A percentile compares a stretch with the other conserved stretches of the same genome.
Evolutionary conservation across 2,888 invertebrate species (phyloP).

Genomic region (Fragum fragum): DNA sequence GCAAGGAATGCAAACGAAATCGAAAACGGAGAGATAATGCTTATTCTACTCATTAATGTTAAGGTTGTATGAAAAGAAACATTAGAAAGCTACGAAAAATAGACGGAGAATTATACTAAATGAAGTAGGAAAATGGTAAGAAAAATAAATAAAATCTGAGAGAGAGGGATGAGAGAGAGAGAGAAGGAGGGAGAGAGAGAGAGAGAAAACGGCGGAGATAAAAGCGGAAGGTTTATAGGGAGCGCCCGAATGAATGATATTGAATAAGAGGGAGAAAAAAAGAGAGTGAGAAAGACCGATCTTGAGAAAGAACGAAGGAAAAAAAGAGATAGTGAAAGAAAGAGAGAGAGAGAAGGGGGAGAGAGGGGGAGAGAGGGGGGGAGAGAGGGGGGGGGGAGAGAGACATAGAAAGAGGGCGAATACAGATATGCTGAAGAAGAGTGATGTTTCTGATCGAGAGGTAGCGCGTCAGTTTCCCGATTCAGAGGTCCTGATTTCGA

Average conservation of each 20-base stretch:
- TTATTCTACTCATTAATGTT: no score
- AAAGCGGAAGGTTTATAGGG: background rate
- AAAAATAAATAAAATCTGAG: no score
- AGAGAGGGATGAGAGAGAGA: slow-evolving; percentile 8
- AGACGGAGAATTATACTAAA: no score
- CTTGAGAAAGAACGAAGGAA: no score
- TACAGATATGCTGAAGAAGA: no score
- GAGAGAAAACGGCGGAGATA: background rate
- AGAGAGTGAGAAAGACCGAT: background rate
- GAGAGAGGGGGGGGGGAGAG: slow-evolving; percentile 43
- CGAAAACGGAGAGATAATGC: no score
- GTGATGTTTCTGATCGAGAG: no score
- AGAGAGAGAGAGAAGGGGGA: slow-evolving; percentile 13
- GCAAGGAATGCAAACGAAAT: no score
- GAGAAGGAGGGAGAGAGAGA: slow-evolving; percentile 2
- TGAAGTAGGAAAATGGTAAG: no score
- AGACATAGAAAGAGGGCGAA: slow-evolving; percentile 33
- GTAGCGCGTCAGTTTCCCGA: slow-evolving; percentile 25
- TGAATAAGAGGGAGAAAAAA: background rate
- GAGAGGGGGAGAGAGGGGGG: slow-evolving; percentile 41
- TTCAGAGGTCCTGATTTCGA: no score
- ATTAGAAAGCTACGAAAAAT: no score
- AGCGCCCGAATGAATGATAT: background rate
- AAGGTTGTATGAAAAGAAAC: no score
- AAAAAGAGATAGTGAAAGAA: background rate